These are phyloP conservation scores for Cydia amplana DNA, from an alignment of 1,140 invertebrate genomes.

Conservation along the genomic window DNA sequence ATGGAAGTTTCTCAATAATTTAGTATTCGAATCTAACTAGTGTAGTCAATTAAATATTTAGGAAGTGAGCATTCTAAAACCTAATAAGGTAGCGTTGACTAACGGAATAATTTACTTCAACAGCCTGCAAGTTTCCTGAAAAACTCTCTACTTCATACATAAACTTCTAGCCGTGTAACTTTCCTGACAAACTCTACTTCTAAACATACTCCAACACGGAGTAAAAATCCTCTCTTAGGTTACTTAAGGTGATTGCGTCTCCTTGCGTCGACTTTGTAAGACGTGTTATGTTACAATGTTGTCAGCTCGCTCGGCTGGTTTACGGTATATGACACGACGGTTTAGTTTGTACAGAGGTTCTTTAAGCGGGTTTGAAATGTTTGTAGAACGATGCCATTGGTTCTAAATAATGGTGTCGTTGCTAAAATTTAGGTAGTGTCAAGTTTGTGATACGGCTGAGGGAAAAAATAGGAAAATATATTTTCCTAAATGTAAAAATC, in stretches of 20 bases:
- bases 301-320: constrained; percentile 8
- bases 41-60: too few relatives aligned
- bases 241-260: constrained; percentile 16
- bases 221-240: constrained; percentile 14
- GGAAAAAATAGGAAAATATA: too few relatives aligned
- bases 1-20: too few relatives aligned
- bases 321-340: not conserved
- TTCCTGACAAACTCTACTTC: not conserved
- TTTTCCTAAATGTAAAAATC: too few relatives aligned
- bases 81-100: too few relatives aligned
- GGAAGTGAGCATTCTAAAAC: too few relatives aligned
- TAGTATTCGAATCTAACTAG: too few relatives aligned
- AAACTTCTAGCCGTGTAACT: not conserved
- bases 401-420: not conserved
- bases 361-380: not conserved
- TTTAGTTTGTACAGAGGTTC: not conserved
- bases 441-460: too few relatives aligned
- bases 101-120: not conserved
- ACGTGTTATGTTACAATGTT: constrained; percentile 3
- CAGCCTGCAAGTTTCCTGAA: not conserved
- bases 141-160: not conserved
- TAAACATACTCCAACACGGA: not conserved
- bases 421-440: too few relatives aligned
- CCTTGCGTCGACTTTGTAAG: constrained; percentile 5
- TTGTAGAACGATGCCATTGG: not conserved